Conservation (phyloP, 2,113 vertebrate species). For the Hyla sarda region DNA sequence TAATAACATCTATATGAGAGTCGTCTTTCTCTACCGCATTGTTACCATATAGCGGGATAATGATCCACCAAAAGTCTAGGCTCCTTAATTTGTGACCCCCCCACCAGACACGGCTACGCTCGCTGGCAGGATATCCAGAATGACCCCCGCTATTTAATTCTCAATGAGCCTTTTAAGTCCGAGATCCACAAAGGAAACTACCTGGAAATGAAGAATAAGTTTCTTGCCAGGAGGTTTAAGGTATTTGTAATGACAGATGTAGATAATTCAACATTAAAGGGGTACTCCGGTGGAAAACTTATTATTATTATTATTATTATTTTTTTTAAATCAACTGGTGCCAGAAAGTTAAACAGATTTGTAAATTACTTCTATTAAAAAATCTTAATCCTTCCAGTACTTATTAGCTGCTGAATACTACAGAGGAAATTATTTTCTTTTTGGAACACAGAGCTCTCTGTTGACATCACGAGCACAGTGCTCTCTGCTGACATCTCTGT, state of each 20-base stretch:
- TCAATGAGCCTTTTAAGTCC: slow-evolving; percentile 95
- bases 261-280: too few species aligned
- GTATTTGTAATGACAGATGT: slow-evolving; percentile 60
- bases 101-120: slow-evolving; percentile 92
- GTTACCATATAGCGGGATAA: not conserved
- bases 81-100: slow-evolving; percentile 61
- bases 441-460: too few species aligned
- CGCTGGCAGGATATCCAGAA: slow-evolving; percentile 99
- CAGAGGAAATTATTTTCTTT: too few species aligned
- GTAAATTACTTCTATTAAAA: too few species aligned
- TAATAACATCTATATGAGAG: not conserved
- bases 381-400: too few species aligned
- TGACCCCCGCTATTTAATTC: slow-evolving; percentile 88
- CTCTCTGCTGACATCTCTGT: too few species aligned
- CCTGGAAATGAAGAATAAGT: slow-evolving; percentile 99
- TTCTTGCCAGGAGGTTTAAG: slow-evolving; percentile 96
- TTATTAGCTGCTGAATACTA: too few species aligned
- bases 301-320: too few species aligned
- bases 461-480: too few species aligned
- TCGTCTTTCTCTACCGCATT: not conserved
- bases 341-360: too few species aligned
- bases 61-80: not conserved
- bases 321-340: too few species aligned
- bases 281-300: too few species aligned
- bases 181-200: slow-evolving; percentile 98